These are phyloP conservation scores for Kryptolebias marmoratus DNA, from an alignment of 2,113 vertebrate genomes.

Conservation along the genomic window DNA sequence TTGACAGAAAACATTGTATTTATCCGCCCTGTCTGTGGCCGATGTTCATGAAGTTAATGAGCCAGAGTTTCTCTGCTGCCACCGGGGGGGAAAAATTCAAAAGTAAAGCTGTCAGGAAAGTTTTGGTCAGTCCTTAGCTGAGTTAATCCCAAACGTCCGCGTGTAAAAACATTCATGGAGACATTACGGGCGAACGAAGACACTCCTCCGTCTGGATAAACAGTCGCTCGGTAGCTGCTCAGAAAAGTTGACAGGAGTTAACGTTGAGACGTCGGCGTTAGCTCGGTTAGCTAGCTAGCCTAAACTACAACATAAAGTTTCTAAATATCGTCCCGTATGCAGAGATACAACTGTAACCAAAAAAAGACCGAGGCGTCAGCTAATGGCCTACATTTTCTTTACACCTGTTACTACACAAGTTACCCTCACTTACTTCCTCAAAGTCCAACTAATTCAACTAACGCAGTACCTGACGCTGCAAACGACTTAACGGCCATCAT, in stretches of 20 bases:
- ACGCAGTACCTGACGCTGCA: slow-evolving; percentile 47
- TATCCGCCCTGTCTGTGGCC: slow-evolving; percentile 29
- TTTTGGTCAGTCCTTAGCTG: slow-evolving; percentile 27
- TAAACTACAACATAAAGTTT: slow-evolving; percentile 61
- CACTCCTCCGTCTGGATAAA: slow-evolving; percentile 49
- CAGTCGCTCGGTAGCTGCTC: slow-evolving; percentile 14
- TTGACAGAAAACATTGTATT: slow-evolving; percentile 89
- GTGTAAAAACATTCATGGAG: slow-evolving; percentile 44
- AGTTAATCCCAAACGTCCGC: slow-evolving; percentile 17
- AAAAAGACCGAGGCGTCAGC: neutral
- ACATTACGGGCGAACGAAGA: slow-evolving; percentile 8
- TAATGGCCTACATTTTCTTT: slow-evolving; percentile 57
- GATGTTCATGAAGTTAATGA: slow-evolving; percentile 24
- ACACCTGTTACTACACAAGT: slow-evolving; percentile 57
- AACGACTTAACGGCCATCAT: slow-evolving; percentile 74
- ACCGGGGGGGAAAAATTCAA: slow-evolving; percentile 10
- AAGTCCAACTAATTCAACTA: slow-evolving; percentile 59
- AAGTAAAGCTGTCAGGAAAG: slow-evolving; percentile 33
- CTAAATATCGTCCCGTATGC: slow-evolving; percentile 1
- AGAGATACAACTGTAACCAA: neutral
- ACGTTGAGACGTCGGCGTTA: slow-evolving; percentile 55
- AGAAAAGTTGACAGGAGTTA: slow-evolving; percentile 71
- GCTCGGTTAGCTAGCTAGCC: slow-evolving; percentile 61
- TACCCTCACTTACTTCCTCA: slow-evolving; percentile 60
- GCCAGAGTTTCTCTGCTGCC: slow-evolving; percentile 28